Evolutionary conservation across 1,140 invertebrate genomes (phyloP), one percentile per base, ranked within the genome.

Genomic region (Orchesella cincta): DNA sequence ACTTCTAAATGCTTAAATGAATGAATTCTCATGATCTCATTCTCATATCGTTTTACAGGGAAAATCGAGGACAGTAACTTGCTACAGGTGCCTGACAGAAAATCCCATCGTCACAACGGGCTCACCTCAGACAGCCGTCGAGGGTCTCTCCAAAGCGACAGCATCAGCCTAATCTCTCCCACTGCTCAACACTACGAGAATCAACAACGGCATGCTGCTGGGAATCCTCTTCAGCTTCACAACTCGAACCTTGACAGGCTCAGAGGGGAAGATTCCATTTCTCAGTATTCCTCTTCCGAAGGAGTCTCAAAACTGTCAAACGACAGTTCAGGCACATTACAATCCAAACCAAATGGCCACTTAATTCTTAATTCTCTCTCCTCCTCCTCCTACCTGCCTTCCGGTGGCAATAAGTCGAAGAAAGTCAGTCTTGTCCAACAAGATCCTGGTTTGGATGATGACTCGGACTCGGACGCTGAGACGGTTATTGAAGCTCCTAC

Each of bases 381-480:
- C n/a, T n/a, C n/a, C n/a, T n/a, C 62, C 62, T 31, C 62, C 62
- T 5, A 23, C 28, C 8, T 33, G 29, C 8, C 26, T 67, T 1
- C 31, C 33, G 23, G 3, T 26, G 14, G 62, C 26, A 31, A 67
- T 31, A 8, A 29, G 62, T 8, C 26, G 62, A 29, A 67, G n/a
- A 33, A 29, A 67, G 62, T 33, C 33, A 67, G 62, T 31, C 31
- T 67, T 12, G 62, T 67, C 12, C 28, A 67, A 31, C 62, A 26
- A 23, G 62, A 67, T 33, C 62, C 62, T 12, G 62, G 62, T 31
- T 23, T 67, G 5, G 62, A 33, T 23, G 62, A 33, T n/a, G 62
- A 67, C 62, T 67, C 62, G 23, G 62, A 67, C 29, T 67, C 62
- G 31, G 62, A 67, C n/a, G 62, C 62, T 31, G 62, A 67, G 29